Base-by-base conservation (phyloP, 2,888 invertebrate genomes). In the Melieria omissa region DNA sequence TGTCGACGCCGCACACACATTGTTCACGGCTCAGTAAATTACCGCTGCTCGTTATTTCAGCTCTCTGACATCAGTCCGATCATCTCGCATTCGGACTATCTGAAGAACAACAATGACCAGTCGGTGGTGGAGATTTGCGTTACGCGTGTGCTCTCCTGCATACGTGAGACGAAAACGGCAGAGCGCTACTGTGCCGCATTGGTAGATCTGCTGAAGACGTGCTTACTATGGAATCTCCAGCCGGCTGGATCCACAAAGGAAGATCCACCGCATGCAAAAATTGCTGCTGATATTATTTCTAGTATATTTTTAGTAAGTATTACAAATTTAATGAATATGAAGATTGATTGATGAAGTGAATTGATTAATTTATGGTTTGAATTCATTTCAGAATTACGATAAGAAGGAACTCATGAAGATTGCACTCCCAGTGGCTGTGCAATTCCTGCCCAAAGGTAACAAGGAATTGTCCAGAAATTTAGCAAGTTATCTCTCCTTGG, bases 251-350 rank as follows among this genome's bases (percentile, higher is more conserved):
- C 90, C 47, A 88, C 92, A 79, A 94, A 95, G 86, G 94, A 95
- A 83, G 97, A 97, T 88, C 95, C 97, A 52, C 97, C 97, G 1
- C 97, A 98, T 89, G 96, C 97, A 62, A 98, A 98, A 88, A 97
- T 98, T 82, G 96, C 97, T 29, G 95, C 96, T 61, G 98, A 98
- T 88, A 92, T 98, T 76, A 94, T 98, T 83, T 96, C 96, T 78
- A 96, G 96, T 87, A 93, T 98, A 86, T 97, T 98, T 88, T 88
- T 96, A 90, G 97, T 96, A 86, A 89, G 90, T 85, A 65, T 44
- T 46, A 45, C 52, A 5, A 45, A 9, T n/a, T 52, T 55, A 9
- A 57, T 66, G 45, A 4, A 8, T 62, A 58, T 49, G 16, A 55
- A 61, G 10, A 45, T n/a, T 12, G n/a, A 54, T 6, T 4, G n/a